Base-by-base conservation (phyloP, 2,113 vertebrate species). In the Eira barbara region DNA sequence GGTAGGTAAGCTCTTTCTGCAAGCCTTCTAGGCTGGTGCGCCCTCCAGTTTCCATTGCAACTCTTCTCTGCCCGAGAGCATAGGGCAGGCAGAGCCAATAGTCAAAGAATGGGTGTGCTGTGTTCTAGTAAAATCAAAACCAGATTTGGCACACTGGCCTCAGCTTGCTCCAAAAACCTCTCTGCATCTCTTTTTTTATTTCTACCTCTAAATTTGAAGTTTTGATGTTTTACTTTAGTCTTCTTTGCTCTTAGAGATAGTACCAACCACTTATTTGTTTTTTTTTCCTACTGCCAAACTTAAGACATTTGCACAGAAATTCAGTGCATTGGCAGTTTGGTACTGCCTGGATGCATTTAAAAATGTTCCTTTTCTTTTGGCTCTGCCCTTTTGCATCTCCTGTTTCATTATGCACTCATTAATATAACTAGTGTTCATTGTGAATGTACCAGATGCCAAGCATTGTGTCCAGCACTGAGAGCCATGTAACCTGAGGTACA, bases 401-500 rank as follows among this genome's bases (percentile, higher is more conserved):
- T 23, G 34, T 85, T 95, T 4, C 57, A 42, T 63, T 45, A 42
- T 55, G 10, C 36, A 42, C 13, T 67, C n/a, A 13, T 36, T 89
- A 12, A 94, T n/a, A 91, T 21, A 91, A 13, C 6, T 45, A 52
- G 21, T 25, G 42, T 55, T 79, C 67, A 2, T 29, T 71, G 3
- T 55, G 14, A 67, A 34, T 80, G 1, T 73, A 31, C 39, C 57
- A 49, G 12, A 25, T 78, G 7, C 11, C 34, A 49, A 67, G 55
- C 12, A 23, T 17, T 15, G 10, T 47, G 15, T 39, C 39, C 10
- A 80, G 27, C 2, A 14, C 49, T 57, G 34, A 97, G 59, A 10
- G 29, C 23, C 42, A 17, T 0, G 0, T 74, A 9, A 59, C 29
- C 27, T 3, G 29, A n/a, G 7, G 1, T n/a, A 9, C 6, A 7